A percentile compares a stretch with the other conserved stretches of the same genome.
Evolutionary conservation across 1,140 invertebrate genomes (phyloP).

Genomic region (Trichoplusia ni): DNA sequence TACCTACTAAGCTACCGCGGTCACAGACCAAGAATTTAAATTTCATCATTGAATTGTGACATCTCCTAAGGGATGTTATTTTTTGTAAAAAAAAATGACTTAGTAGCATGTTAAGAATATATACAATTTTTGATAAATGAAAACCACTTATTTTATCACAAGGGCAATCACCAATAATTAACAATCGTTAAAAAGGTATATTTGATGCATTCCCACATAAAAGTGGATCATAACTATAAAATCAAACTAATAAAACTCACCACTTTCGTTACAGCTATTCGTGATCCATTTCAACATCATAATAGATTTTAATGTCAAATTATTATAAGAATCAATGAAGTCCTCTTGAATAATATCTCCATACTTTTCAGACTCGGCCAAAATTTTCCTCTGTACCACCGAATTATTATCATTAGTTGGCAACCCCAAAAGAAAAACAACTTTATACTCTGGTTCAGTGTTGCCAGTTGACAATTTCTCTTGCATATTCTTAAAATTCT

Average conservation of each 20-base stretch:
- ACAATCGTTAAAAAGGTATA: too few relatives aligned
- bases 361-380: slow-evolving; percentile 83
- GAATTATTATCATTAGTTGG: slow-evolving; percentile 59
- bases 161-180: too few relatives aligned
- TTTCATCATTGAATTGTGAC: too few relatives aligned
- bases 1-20: too few relatives aligned
- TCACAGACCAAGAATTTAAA: too few relatives aligned
- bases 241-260: slow-evolving; percentile 48
- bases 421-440: slow-evolving; percentile 68
- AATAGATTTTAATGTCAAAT: slow-evolving; percentile 94
- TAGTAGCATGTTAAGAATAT: too few relatives aligned
- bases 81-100: too few relatives aligned
- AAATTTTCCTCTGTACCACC: slow-evolving; percentile 80
- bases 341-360: slow-evolving; percentile 95
- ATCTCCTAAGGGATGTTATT: too few relatives aligned
- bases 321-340: slow-evolving; percentile 95
- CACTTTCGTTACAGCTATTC: slow-evolving; percentile 82
- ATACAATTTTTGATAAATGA: too few relatives aligned
- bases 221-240: too few relatives aligned
- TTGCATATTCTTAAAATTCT: slow-evolving; percentile 47
- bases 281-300: slow-evolving; percentile 92
- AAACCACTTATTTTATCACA: too few relatives aligned
- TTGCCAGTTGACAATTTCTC: slow-evolving; percentile 27
- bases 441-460: slow-evolving; percentile 56
- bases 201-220: too few relatives aligned